Base-by-base conservation (phyloP, 2,113 vertebrate species). In the Plotosus lineatus region DNA sequence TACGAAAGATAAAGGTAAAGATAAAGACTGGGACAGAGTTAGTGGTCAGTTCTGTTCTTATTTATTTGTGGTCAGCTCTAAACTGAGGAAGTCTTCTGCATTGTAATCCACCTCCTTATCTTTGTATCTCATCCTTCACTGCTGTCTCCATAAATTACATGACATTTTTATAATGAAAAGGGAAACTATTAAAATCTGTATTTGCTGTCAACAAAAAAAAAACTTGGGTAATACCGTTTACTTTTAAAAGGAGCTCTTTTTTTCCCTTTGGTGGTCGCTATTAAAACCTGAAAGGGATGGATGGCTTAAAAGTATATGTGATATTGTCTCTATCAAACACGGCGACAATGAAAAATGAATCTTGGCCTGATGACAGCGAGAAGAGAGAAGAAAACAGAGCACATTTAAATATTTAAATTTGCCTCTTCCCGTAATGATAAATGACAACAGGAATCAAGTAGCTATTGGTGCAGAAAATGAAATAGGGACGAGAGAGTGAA, bases 401-500 rank as follows among this genome's bases (percentile, higher is more conserved):
- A 87, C 89, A 92, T 94, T 94, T 92, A 93, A 93, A 94, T 93
- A 94, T 93, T 94, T 90, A 92, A 92, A 94, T 92, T 85, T 82
- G 73, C 80, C 77, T 58, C 66, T 73, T 82, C 88, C 82, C 65
- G 89, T 94, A 93, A 94, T 94, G 93, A 94, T 93, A 92, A 93
- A 94, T 90, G 92, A 93, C 92, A 91, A 88, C 90, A 88, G 90
- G 91, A 93, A 93, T 93, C 92, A 93, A 93, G 91, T 90, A 91
- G 89, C 90, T 92, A 92, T 93, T 86, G 91, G 92, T 92, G 93
- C 93, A 93, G 92, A 93, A 94, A 93, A 94, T 93, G 92, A 93
- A 93, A 93, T 91, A 87, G 90, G 86, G 87, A 89, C 86, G 84
- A 82, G 88, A 82, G 86, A 79, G 85, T 84, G 72, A 87, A 86